Evolutionary conservation across 2,113 vertebrate genomes (phyloP).

Genomic region (Indicator maculatus): DNA sequence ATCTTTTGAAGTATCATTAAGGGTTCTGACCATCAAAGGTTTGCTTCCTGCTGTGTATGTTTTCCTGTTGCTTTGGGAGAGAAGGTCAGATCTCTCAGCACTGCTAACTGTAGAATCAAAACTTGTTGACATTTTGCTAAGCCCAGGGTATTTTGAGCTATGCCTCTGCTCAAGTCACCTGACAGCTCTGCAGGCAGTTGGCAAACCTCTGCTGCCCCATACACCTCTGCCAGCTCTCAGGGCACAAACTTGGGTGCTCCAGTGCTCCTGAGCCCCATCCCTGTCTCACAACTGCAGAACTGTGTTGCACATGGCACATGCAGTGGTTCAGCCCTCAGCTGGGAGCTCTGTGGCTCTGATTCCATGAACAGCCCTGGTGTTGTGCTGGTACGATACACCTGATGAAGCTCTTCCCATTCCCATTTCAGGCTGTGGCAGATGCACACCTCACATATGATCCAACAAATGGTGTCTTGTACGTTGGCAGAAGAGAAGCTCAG

Average conservation of each 20-base stretch:
- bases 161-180: no score
- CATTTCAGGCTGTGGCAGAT: neutral
- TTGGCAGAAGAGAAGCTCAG: neutral
- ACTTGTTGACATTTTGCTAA: neutral
- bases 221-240: rapidly evolving
- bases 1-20: neutral
- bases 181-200: neutral
- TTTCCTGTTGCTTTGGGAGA: neutral
- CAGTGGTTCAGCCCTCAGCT: neutral
- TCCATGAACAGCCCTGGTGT: rapidly evolving
- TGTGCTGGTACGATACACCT: neutral
- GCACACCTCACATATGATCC: neutral
- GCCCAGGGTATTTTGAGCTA: neutral
- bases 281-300: neutral
- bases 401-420: neutral
- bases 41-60: neutral
- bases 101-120: neutral
- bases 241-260: neutral
- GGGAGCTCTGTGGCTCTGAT: neutral
- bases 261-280: neutral
- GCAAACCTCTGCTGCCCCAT: neutral
- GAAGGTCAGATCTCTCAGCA: neutral
- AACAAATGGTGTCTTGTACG: neutral
- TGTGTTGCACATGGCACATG: rapidly evolving
- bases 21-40: neutral